These are phyloP conservation scores for Bilobella aurantiaca DNA, from an alignment of 1,140 invertebrate genomes.

Conservation along the genomic window DNA sequence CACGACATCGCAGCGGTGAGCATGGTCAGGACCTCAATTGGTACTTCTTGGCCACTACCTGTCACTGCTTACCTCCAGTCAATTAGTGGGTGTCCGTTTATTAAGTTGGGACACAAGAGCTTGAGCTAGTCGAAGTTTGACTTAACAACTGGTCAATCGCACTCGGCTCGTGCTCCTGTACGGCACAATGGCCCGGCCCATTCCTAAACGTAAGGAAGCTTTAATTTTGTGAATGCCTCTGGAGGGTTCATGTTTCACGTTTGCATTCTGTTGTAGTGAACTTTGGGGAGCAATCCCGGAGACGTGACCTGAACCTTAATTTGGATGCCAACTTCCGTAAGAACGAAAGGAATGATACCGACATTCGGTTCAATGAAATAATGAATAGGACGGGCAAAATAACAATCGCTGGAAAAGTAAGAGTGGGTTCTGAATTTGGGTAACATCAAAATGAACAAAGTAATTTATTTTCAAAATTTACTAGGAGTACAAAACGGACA, in stretches of 20 bases:
- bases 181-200: not conserved
- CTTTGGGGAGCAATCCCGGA: conserved; percentile 4
- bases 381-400: conserved; percentile 73
- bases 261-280: conserved; percentile 5
- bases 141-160: not conserved
- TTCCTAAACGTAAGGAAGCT: not conserved
- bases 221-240: not conserved
- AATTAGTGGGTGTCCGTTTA: no score
- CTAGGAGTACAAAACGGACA: conserved; percentile 59
- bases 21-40: no score
- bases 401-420: conserved; percentile 58
- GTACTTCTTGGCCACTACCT: no score
- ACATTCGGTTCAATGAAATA: conserved; percentile 65
- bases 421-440: conserved; percentile 1
- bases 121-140: not conserved
- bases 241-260: not conserved
- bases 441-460: not conserved
- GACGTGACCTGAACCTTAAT: conserved; percentile 20
- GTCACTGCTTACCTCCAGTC: no score
- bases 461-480: not conserved
- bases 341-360: conserved; percentile 37
- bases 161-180: no score
- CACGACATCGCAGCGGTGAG: no score
- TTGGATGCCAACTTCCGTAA: conserved; percentile 13
- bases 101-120: not conserved